Evolutionary conservation across 2,888 invertebrate species (phyloP).

Genomic region (Plutella xylostella): DNA sequence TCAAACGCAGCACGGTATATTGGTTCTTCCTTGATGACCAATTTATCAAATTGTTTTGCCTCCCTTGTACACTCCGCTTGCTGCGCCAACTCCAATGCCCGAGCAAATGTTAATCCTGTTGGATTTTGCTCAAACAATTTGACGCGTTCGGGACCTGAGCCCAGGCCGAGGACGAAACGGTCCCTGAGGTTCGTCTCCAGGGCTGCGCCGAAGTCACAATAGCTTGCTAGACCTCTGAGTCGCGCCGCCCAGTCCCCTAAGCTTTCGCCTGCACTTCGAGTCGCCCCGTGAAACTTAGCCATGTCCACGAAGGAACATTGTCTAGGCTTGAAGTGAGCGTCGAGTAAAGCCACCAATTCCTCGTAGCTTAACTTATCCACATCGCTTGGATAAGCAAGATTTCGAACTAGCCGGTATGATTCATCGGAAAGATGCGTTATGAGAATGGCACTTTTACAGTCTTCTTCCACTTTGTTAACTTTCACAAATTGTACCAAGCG

Average conservation of each 20-base stretch:
- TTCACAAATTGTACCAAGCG: neutral
- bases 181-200: constrained; percentile 1
- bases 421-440: constrained; percentile 1
- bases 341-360: neutral
- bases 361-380: neutral
- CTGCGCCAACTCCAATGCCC: constrained; percentile 4
- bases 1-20: too few species aligned
- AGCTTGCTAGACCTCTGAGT: constrained; percentile 1
- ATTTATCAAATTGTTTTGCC: neutral
- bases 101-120: neutral
- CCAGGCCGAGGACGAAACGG: constrained; percentile 12
- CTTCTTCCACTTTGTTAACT: neutral
- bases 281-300: neutral
- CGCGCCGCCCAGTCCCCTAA: constrained; percentile 4
- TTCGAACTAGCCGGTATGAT: neutral
- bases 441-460: neutral
- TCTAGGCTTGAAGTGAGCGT: constrained; percentile 1
- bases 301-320: neutral
- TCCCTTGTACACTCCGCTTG: neutral
- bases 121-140: neutral
- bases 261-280: neutral
- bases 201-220: neutral
- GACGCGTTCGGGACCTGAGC: neutral
- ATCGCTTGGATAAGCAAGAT: neutral
- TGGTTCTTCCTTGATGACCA: neutral